Percentiles rank a stretch among this genome's conserved stretches.
Conservation (phyloP, 2,797 vertebrate species). For the Poeciliopsis paucimaculata region DNA sequence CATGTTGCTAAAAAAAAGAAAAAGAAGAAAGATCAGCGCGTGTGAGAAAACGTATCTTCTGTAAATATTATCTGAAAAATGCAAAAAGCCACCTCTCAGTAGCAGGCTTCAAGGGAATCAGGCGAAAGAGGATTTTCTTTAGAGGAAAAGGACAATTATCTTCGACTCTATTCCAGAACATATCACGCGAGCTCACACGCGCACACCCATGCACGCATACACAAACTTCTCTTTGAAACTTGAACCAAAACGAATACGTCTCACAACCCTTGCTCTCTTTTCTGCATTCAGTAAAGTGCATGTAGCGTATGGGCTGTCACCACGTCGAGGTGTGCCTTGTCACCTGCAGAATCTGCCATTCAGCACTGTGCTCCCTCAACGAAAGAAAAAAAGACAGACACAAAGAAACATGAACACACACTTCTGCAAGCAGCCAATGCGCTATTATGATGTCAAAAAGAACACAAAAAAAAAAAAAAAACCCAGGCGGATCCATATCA, state of each 20-base stretch:
- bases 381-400: slow-evolving; percentile 40
- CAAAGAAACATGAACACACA: slow-evolving; percentile 47
- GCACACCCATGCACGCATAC: slow-evolving; percentile 35
- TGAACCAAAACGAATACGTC: slow-evolving; percentile 80
- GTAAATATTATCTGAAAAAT: slow-evolving; percentile 82
- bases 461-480: slow-evolving; percentile 40
- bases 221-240: slow-evolving; percentile 80
- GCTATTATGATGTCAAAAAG: slow-evolving; percentile 81
- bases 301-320: slow-evolving; percentile 79
- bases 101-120: slow-evolving; percentile 83
- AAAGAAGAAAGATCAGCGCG: slow-evolving; percentile 69
- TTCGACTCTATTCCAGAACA: slow-evolving; percentile 80
- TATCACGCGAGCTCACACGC: slow-evolving; percentile 73
- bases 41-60: slow-evolving; percentile 77
- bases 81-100: slow-evolving; percentile 84
- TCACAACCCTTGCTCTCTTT: slow-evolving; percentile 74
- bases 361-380: slow-evolving; percentile 80
- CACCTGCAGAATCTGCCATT: slow-evolving; percentile 81
- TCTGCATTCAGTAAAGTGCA: slow-evolving; percentile 80
- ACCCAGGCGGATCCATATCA: slow-evolving; percentile 70
- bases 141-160: slow-evolving; percentile 79
- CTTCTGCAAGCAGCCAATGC: slow-evolving; percentile 77
- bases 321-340: slow-evolving; percentile 78
- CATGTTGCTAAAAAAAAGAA: slow-evolving; percentile 77
- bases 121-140: slow-evolving; percentile 70